phyloP scores from a whole-genome alignment of 2,113 vertebrate genomes.

The Triplophysa dalaica region DNA sequence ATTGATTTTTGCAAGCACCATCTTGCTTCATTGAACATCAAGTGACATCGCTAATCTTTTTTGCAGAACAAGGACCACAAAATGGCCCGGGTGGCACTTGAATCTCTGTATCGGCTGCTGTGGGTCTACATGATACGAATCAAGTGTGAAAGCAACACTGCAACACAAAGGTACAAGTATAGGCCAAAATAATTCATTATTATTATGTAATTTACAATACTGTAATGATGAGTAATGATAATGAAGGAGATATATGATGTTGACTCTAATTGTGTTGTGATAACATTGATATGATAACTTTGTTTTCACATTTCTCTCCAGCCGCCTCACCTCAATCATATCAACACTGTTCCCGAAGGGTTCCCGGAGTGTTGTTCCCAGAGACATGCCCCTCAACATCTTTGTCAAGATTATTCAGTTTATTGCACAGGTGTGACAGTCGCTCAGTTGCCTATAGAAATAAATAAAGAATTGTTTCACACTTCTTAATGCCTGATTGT shows the following conservation, averaged over 20 bases:
- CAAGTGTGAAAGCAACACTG: conserved; percentile 99
- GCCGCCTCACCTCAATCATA: conserved; percentile 94
- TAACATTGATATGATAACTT: neutral
- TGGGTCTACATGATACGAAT: conserved; percentile 99
- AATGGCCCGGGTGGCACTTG: conserved; percentile 98
- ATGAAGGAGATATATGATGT: neutral
- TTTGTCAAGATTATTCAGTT: conserved; percentile 99
- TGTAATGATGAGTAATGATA: neutral
- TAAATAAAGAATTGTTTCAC: neutral
- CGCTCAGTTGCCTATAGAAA: neutral
- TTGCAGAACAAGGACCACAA: conserved; percentile 95
- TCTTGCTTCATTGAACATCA: neutral
- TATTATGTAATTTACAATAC: neutral
- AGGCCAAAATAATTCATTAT: neutral
- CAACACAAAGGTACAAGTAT: conserved; percentile 87
- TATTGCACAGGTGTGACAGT: conserved; percentile 89
- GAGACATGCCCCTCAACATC: conserved; percentile 98
- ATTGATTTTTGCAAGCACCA: neutral
- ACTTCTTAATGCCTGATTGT: neutral
- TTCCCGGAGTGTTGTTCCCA: conserved; percentile 92
- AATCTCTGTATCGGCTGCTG: conserved; percentile 94
- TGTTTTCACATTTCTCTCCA: conserved; percentile 55
- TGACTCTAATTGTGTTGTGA: neutral
- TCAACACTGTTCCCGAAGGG: conserved; percentile 98
- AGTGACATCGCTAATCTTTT: conserved; percentile 48